A percentile compares a stretch with the other conserved stretches of the same genome.
phyloP scores from a whole-genome alignment of 2,888 invertebrate genomes.

The Diplolepis rosae region DNA sequence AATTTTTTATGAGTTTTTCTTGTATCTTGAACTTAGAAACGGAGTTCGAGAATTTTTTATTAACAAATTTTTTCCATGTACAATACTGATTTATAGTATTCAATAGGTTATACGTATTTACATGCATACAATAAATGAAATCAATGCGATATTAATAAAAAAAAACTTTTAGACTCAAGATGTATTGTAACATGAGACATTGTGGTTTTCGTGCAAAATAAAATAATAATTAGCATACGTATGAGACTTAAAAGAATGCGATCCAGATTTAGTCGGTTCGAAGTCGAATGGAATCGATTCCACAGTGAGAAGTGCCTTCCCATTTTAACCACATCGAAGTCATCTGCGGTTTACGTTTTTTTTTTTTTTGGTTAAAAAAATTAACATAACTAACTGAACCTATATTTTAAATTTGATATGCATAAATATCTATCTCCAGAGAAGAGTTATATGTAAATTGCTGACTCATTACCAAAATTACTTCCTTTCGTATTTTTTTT shows the following conservation, averaged over 20 bases:
- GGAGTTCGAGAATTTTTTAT: too few relatives aligned
- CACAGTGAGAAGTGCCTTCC: conserved; percentile 25
- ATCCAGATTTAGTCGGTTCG: too few relatives aligned
- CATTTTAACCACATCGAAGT: conserved; percentile 25
- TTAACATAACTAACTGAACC: conserved; percentile 8
- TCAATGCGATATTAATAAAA: background rate
- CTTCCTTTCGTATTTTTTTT: background rate
- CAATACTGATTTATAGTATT: too few relatives aligned
- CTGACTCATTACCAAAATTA: conserved; percentile 23
- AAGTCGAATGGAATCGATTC: conserved; percentile 21
- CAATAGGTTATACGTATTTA: too few relatives aligned
- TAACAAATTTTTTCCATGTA: too few relatives aligned
- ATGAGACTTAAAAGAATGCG: conserved; percentile 8
- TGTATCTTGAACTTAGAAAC: too few relatives aligned
- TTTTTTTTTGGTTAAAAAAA: background rate
- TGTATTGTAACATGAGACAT: background rate
- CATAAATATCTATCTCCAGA: background rate
- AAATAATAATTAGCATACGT: conserved; percentile 22
- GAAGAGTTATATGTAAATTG: conserved; percentile 1
- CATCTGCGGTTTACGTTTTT: conserved; percentile 28
- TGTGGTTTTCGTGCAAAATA: background rate
- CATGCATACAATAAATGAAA: too few relatives aligned
- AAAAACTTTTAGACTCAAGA: background rate
- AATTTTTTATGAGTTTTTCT: too few relatives aligned
- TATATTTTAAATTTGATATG: conserved; percentile 22